Conservation (phyloP, 2,888 invertebrate species). For the Nomada fabriciana region DNA sequence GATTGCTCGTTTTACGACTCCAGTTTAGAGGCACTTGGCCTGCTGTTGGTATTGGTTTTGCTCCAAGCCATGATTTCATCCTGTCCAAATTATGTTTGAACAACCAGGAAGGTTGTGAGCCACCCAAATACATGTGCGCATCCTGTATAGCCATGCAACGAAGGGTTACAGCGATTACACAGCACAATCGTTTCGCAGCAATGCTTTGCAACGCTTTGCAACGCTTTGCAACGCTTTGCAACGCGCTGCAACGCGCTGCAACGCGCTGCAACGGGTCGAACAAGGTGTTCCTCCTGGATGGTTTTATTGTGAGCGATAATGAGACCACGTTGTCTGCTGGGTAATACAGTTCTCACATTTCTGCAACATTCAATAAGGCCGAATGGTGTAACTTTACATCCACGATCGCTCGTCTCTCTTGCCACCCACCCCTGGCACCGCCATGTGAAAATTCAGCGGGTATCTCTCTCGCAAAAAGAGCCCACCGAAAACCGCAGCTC, state of each 20-base stretch:
- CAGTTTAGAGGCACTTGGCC: slow-evolving; percentile 20
- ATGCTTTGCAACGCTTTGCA: not conserved
- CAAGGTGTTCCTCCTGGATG: slow-evolving; percentile 18
- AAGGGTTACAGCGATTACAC: slow-evolving; percentile 11
- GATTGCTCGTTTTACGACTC: slow-evolving; percentile 32
- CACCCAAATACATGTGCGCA: slow-evolving; percentile 11
- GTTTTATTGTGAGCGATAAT: slow-evolving; percentile 49
- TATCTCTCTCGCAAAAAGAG: slow-evolving; percentile 53
- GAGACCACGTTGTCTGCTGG: slow-evolving; percentile 31
- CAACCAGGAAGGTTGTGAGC: not conserved
- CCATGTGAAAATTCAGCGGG: slow-evolving; percentile 60
- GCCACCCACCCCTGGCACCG: slow-evolving; percentile 1
- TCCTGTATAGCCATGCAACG: not conserved
- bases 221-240: too few species aligned
- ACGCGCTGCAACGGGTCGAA: not conserved
- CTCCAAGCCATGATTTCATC: slow-evolving; percentile 8
- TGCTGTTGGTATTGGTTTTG: not conserved
- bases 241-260: too few species aligned
- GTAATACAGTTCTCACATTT: slow-evolving; percentile 63
- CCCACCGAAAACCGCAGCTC: slow-evolving; percentile 61
- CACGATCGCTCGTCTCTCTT: slow-evolving; percentile 10
- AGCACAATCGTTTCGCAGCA: slow-evolving; percentile 24
- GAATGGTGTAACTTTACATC: slow-evolving; percentile 64
- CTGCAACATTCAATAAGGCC: slow-evolving; percentile 59
- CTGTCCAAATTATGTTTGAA: slow-evolving; percentile 16